Evolutionary conservation across 2,797 vertebrate species (phyloP).

Genomic region (Hapalemur alaotrensis): DNA sequence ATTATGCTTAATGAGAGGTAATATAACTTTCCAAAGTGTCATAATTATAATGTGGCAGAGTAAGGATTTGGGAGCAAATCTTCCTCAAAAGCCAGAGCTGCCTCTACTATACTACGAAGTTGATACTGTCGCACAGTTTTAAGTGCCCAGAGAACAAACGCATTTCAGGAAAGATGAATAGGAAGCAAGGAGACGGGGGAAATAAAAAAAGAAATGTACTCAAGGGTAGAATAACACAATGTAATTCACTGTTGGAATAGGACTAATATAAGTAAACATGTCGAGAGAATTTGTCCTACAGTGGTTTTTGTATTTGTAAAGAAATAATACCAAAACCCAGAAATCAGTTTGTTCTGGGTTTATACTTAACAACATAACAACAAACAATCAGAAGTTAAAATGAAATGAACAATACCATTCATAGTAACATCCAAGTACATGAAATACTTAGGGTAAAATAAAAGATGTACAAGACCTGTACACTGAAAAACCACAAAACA

Average conservation of each 20-base stretch:
- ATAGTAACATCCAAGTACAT: neutral
- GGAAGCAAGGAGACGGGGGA: neutral
- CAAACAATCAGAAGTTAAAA: neutral
- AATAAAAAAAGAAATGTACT: neutral
- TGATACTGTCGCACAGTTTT: neutral
- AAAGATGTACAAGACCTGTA: neutral
- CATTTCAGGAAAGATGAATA: conserved; percentile 16
- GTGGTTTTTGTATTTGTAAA: neutral
- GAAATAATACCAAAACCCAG: neutral
- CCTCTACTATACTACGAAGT: neutral
- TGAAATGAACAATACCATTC: neutral
- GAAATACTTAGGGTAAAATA: neutral
- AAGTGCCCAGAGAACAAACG: neutral
- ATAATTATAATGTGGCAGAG: conserved; percentile 1
- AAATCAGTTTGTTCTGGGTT: neutral
- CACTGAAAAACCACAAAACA: neutral
- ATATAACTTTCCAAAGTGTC: neutral
- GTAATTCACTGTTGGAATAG: neutral
- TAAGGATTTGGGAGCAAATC: neutral
- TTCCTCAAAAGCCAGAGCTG: neutral
- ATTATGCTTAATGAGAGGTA: neutral
- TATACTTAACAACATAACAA: too few relatives aligned
- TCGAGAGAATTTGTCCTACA: neutral
- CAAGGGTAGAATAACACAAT: neutral
- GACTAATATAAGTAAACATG: neutral